Evolutionary conservation across 2,113 vertebrate species (phyloP).

Genomic region (Acrocephalus kingi): DNA sequence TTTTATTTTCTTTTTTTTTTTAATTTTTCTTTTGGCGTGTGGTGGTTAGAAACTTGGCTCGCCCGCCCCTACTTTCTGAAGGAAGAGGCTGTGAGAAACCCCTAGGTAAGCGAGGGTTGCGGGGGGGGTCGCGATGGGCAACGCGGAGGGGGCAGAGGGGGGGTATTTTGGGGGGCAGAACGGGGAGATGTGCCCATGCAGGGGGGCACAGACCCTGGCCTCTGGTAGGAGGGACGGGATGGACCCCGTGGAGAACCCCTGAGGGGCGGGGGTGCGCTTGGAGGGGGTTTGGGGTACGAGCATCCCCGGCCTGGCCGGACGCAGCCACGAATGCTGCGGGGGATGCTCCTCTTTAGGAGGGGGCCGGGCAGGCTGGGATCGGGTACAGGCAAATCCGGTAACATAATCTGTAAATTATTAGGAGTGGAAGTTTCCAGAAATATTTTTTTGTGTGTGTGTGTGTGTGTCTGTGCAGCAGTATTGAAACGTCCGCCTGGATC

Average conservation of each 20-base stretch:
- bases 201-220: not conserved
- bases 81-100: slow-evolving; percentile 30
- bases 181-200: not conserved
- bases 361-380: not conserved
- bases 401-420: slow-evolving; percentile 68
- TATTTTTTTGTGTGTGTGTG: slow-evolving; percentile 60
- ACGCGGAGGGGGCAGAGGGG: not conserved
- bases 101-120: not conserved
- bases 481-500: slow-evolving; percentile 81
- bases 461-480: slow-evolving; percentile 73
- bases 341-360: not conserved
- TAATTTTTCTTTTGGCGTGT: not conserved
- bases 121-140: not conserved
- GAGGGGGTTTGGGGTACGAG: not conserved
- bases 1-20: not conserved
- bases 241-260: not conserved
- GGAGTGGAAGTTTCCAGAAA: slow-evolving; percentile 87
- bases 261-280: not conserved
- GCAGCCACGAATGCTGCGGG: not conserved
- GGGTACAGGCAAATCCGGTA: not conserved
- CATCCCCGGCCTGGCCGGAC: not conserved
- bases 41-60: slow-evolving; percentile 19
- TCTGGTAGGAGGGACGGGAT: not conserved
- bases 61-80: slow-evolving; percentile 15
- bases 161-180: no score